These are phyloP conservation scores for Busseola fusca DNA, from an alignment of 2,888 invertebrate species.

Conservation along the genomic window DNA sequence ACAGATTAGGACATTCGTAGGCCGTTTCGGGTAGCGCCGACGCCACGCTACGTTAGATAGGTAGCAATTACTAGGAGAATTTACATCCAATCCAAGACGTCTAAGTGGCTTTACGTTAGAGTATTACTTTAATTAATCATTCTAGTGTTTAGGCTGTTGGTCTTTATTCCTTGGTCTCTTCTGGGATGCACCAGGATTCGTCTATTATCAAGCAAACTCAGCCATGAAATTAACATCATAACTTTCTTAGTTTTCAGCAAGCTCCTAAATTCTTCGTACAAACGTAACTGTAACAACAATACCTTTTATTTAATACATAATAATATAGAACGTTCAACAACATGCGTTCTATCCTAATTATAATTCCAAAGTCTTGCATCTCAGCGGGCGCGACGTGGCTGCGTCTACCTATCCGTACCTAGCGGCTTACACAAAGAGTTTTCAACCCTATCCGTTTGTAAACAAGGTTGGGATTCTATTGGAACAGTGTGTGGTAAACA, in stretches of 20 bases:
- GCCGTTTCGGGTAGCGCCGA: not conserved
- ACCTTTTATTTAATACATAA: slow-evolving; percentile 23
- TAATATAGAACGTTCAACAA: slow-evolving; percentile 35
- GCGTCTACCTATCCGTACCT: slow-evolving; percentile 56
- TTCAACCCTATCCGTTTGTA: not conserved
- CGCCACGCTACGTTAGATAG: not conserved
- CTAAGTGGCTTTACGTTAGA: not conserved
- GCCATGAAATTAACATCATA: not conserved
- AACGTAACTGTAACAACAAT: slow-evolving; percentile 10
- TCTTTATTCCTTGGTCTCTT: not conserved
- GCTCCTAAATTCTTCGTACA: not conserved
- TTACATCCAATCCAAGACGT: slow-evolving; percentile 6
- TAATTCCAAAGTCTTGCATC: slow-evolving; percentile 63
- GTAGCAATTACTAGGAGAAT: slow-evolving; percentile 9
- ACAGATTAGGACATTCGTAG: slow-evolving; percentile 3
- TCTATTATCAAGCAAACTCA: not conserved
- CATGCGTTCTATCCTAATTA: slow-evolving; percentile 61
- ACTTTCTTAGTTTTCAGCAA: not conserved
- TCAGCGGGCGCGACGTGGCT: slow-evolving; percentile 52
- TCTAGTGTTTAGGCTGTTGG: not conserved
- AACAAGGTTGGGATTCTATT: slow-evolving; percentile 54
- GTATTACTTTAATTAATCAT: not conserved
- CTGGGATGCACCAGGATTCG: not conserved
- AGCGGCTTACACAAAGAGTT: not conserved
- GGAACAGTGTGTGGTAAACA: slow-evolving; percentile 58